Evolutionary conservation across 2,113 vertebrate genomes (phyloP).

Genomic region (Pungitius pungitius): DNA sequence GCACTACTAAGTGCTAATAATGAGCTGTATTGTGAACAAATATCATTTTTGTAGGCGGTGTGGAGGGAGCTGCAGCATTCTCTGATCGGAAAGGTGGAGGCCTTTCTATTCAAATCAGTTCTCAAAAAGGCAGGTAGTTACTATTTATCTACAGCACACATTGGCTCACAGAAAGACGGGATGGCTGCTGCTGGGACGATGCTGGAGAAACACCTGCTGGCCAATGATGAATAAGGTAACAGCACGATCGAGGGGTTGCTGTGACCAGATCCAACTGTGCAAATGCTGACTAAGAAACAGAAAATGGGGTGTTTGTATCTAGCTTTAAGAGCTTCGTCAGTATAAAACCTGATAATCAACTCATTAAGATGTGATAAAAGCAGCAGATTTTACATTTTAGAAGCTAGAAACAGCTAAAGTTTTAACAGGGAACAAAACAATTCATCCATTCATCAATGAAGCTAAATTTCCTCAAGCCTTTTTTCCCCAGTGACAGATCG

Average conservation of each 20-base stretch:
- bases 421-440: not conserved
- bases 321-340: not conserved
- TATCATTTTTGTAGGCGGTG: not conserved
- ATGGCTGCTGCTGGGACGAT: not conserved
- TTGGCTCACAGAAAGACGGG: slow-evolving; percentile 16
- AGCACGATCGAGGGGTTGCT: not conserved
- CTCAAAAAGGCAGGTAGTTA: not conserved
- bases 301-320: not conserved
- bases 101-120: not conserved
- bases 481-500: not conserved
- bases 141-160: not conserved
- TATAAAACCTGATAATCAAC: not conserved
- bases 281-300: not conserved
- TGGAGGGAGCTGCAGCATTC: not conserved
- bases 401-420: not conserved
- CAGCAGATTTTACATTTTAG: not conserved
- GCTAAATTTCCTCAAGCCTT: no score
- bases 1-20: not conserved
- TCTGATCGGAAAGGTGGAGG: not conserved
- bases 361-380: not conserved
- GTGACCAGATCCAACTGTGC: not conserved
- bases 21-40: not conserved
- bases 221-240: not conserved
- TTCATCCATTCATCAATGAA: no score
- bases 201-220: not conserved